A percentile compares a stretch with the other conserved stretches of the same genome.
These are phyloP conservation scores for Glaucidium brasilianum DNA, from an alignment of 2,113 vertebrate species.

Conservation along the genomic window DNA sequence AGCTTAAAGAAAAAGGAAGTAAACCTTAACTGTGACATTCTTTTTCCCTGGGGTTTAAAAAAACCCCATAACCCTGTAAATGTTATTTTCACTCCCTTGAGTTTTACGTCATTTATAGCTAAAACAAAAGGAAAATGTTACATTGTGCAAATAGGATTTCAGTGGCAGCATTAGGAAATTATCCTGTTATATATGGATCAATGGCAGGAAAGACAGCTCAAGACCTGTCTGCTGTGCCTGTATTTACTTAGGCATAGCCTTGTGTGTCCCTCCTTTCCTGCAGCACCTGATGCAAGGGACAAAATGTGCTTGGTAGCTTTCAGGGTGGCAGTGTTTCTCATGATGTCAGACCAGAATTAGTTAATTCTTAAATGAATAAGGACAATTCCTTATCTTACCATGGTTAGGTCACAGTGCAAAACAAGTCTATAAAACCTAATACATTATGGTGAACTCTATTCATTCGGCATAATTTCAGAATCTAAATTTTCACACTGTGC, in stretches of 20 bases:
- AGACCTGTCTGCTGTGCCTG: not conserved
- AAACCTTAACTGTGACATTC: not conserved
- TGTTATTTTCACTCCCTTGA: not conserved
- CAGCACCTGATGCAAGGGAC: not conserved
- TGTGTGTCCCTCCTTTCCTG: not conserved
- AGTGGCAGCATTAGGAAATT: not conserved
- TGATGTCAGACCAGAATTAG: not conserved
- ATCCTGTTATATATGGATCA: not conserved
- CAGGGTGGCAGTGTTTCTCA: not conserved
- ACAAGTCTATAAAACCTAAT: not conserved
- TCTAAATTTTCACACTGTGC: not conserved
- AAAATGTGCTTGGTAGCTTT: not conserved
- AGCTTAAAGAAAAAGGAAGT: conserved; percentile 19
- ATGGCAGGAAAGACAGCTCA: not conserved
- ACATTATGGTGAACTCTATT: not conserved
- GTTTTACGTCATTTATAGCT: not conserved
- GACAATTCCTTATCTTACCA: not conserved
- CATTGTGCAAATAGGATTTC: conserved; percentile 2
- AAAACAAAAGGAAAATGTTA: conserved; percentile 14
- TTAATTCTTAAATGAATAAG: not conserved
- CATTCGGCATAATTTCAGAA: conserved; percentile 11
- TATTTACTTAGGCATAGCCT: not conserved
- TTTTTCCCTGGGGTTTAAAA: not conserved
- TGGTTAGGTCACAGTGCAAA: not conserved
- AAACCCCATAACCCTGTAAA: not conserved